Base-by-base conservation (phyloP, 1,140 invertebrate species). In the Helicoverpa zea region DNA sequence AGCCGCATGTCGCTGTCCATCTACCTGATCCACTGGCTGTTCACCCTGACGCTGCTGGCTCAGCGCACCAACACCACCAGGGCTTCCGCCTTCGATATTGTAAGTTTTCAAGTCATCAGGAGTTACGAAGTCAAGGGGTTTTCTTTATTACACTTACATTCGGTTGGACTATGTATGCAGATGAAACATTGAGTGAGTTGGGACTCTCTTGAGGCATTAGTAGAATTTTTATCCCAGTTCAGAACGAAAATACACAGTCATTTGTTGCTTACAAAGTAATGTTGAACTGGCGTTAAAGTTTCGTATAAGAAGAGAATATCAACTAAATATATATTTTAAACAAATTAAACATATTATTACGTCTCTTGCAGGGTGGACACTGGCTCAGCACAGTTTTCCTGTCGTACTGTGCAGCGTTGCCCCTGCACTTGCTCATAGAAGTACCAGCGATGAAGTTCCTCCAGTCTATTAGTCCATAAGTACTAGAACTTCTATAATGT, bases 1-100 rank as follows among this genome's bases (percentile, higher is more conserved):
- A 86, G 86, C 1, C 87, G 91, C 23, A 82, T 90, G 88, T 91
- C 90, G 13, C 87, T 92, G 77, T 76, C 89, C 10, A 79, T 86
- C 47, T 83, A 88, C 54, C 58, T 89, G 79, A 54, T 90, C 52
- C 90, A 91, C 82, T 91, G 88, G 89, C 30, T 85, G 59, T 64
- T 83, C 52, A 84, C 84, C 49, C 64, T 89, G 29, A 75, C 64
- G 10, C 82, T 88, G 59, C 64, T 87, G 10, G 89, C 79, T 2
- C 23, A 82, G 2, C 80, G 79, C 3, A 68, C 84, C 9, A 81
- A 82, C 9, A 80, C 85, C 63, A 59, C 83, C 7, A 70, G 82
- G 1, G 80, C 70, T 54, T 87, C 87, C 16, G 18, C 87, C 9
- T 63, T 81, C 13, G 82, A 83, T 13, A 83, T 89, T n/a, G 90